Evolutionary conservation across 2,113 vertebrate genomes (phyloP), one percentile per base, ranked within the genome.

Genomic region (Peromyscus leucopus): DNA sequence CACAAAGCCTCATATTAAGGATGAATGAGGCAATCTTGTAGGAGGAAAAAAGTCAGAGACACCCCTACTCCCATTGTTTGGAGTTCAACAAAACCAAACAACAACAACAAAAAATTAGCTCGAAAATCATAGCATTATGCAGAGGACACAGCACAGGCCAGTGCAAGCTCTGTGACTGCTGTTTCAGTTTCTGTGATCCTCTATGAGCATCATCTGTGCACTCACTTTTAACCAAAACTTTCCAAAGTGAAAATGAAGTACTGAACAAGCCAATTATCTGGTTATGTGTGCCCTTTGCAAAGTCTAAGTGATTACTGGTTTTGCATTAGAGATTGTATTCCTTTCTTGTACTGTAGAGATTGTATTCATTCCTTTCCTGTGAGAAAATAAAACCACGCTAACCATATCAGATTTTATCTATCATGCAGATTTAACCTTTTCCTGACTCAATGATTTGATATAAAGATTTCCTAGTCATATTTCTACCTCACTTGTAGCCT

Each of bases 401-500:
- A 96, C 72, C 71, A 39, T 76, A 33, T 5, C 22, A 48, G 7
- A 96, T 88, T 33, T 97, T 22, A 92, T 46, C 89, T 0, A 0
- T 57, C 83, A 94, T 97, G 96, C 97, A 67, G 48, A 80, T 85
- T 72, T 36, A 93, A 75, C 0, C 0, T 97, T 97, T 97, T 80
- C 72, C 8, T 94, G 78, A 92, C 88, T 79, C 13, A 33, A 4
- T 90, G 17, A 28, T 72, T 90, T 55, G 57, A 63, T 12, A 36
- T 95, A 16, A n/a, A 97, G 94, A 67, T 46, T 65, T 59, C 88
- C 17, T 95, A 87, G 61, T 71, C n/a, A 21, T 57, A 75, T 97
- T 72, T 94, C 0, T 10, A 79, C 96, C 97, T 88, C n/a, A 90
- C 75, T 76, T 0, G 0, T 46, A 79, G 0, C 94, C 89, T 93